Conservation (phyloP, 2,888 invertebrate species). For the Timema podura region DNA sequence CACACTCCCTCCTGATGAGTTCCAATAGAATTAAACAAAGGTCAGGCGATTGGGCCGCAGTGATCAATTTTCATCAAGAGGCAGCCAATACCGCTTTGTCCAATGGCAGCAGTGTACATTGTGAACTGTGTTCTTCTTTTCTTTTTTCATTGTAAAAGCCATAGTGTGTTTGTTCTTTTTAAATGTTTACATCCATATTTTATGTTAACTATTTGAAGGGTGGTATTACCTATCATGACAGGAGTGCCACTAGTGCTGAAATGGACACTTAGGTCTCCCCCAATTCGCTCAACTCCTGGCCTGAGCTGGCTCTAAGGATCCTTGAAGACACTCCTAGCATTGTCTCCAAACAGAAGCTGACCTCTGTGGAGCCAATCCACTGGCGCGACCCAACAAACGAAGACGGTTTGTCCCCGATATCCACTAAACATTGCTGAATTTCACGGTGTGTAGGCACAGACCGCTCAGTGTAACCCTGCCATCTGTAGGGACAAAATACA, state of each 20-base stretch:
- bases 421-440: conserved; percentile 91
- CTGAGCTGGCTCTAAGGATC: conserved; percentile 81
- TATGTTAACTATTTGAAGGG: not conserved
- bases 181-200: not conserved
- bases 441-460: conserved; percentile 76
- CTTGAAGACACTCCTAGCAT: conserved; percentile 68
- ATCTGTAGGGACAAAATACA: conserved; percentile 43
- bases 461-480: conserved; percentile 76
- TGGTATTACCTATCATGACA: conserved; percentile 91
- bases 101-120: too few relatives aligned
- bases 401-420: conserved; percentile 87
- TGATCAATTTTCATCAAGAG: too few relatives aligned
- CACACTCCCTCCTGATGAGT: too few relatives aligned
- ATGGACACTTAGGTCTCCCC: conserved; percentile 84
- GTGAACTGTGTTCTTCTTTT: too few relatives aligned
- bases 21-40: too few relatives aligned
- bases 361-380: conserved; percentile 99
- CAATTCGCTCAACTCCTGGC: conserved; percentile 73
- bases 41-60: not conserved
- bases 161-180: too few relatives aligned
- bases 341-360: conserved; percentile 84
- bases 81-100: too few relatives aligned
- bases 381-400: conserved; percentile 85
- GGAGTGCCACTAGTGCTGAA: conserved; percentile 92
- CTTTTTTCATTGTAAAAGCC: too few relatives aligned